Conservation (phyloP, 2,888 invertebrate species). For the Cerastis rubricosa region DNA sequence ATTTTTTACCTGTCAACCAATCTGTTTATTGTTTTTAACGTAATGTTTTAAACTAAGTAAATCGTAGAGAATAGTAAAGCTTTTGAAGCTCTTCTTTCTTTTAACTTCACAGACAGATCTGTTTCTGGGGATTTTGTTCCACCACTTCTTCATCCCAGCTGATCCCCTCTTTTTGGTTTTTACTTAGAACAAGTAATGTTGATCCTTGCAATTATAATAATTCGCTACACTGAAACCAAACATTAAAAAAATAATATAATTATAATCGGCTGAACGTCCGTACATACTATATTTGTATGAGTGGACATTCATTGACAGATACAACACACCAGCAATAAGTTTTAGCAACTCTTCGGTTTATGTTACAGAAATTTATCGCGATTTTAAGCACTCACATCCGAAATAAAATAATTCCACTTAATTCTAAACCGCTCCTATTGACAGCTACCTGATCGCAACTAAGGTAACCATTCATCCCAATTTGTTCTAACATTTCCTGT, state of each 20-base stretch:
- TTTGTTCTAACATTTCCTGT: background rate
- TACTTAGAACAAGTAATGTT: background rate
- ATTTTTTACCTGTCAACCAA: too few relatives aligned
- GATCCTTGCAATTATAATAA: background rate
- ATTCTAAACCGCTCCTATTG: slow-evolving; percentile 29
- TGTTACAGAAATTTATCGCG: background rate
- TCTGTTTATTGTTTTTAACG: background rate
- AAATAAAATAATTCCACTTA: slow-evolving; percentile 41
- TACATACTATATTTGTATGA: too few relatives aligned
- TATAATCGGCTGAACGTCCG: too few relatives aligned
- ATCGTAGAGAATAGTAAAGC: background rate
- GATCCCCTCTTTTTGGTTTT: background rate
- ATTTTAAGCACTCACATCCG: slow-evolving; percentile 25
- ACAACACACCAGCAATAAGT: background rate
- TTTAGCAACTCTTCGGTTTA: background rate
- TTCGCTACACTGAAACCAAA: background rate
- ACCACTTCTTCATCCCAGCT: background rate
- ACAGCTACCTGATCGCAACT: slow-evolving; percentile 20
- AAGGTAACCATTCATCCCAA: background rate
- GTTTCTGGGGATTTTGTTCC: background rate
- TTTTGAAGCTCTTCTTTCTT: background rate
- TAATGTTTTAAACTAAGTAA: background rate
- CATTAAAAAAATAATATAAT: background rate
- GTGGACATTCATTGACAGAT: too few relatives aligned
- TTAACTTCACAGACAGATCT: background rate